Conservation (phyloP, 2,797 vertebrate genomes). For the Anguilla megastoma region DNA sequence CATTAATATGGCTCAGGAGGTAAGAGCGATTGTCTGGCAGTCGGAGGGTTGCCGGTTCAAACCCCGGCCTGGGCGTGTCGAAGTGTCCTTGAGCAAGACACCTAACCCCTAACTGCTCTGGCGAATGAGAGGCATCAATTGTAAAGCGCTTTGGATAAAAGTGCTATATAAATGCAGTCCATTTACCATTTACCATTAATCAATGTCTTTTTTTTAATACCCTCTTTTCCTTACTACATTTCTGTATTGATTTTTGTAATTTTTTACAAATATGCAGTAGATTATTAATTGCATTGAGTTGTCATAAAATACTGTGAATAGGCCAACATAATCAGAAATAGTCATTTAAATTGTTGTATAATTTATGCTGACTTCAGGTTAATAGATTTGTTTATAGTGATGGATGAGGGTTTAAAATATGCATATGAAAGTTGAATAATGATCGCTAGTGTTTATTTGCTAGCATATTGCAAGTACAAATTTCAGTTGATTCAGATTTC, state of each 20-base stretch:
- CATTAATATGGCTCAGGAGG: too few species aligned
- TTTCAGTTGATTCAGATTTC: neutral
- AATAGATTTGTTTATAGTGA: neutral
- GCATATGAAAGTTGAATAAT: neutral
- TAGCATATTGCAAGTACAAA: neutral
- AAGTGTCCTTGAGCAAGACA: too few species aligned
- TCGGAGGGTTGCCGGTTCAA: too few species aligned
- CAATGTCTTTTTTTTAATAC: neutral
- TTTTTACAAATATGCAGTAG: neutral
- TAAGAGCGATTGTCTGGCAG: too few species aligned
- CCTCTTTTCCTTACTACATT: neutral
- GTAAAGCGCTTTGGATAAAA: too few species aligned
- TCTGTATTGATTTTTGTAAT: neutral
- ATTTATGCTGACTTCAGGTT: neutral
- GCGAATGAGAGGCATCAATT: too few species aligned
- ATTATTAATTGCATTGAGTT: neutral
- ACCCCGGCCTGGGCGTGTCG: too few species aligned
- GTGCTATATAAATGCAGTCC: too few species aligned
- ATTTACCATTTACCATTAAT: too few species aligned
- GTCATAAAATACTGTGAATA: neutral
- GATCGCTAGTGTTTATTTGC: neutral
- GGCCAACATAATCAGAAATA: neutral
- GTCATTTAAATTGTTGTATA: neutral
- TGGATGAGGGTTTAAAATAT: neutral
- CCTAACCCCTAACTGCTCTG: too few species aligned